Percentiles rank a stretch among this genome's conserved stretches.
phyloP scores from a whole-genome alignment of 2,113 vertebrate genomes.

The Cheilinus undulatus region DNA sequence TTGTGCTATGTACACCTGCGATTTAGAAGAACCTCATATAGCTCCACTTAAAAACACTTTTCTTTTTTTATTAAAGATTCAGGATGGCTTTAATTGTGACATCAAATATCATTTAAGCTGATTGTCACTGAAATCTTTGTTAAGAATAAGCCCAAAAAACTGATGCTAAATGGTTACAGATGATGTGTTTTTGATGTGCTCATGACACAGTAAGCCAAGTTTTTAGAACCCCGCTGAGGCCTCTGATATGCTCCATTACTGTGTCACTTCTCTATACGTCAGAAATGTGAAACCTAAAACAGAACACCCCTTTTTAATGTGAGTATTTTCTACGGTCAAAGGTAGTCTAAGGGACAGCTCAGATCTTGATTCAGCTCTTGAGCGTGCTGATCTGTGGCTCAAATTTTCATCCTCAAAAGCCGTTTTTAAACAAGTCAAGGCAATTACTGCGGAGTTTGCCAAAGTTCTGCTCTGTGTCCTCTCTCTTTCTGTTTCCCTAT shows the following conservation, averaged over 20 bases:
- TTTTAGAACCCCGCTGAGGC: slow-evolving; percentile 23
- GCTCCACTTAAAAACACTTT: too few relatives aligned
- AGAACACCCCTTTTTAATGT: slow-evolving; percentile 30
- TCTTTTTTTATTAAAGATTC: neutral
- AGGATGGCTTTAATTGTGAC: neutral
- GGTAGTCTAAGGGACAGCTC: slow-evolving; percentile 53
- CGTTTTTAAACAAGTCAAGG: slow-evolving; percentile 53
- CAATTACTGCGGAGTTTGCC: slow-evolving; percentile 58
- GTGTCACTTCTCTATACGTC: slow-evolving; percentile 41
- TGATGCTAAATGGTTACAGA: neutral
- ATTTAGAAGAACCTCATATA: too few relatives aligned
- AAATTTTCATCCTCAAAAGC: slow-evolving; percentile 58
- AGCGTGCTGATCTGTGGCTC: slow-evolving; percentile 60
- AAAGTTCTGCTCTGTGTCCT: slow-evolving; percentile 48
- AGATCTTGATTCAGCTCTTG: slow-evolving; percentile 39
- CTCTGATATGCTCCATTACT: slow-evolving; percentile 40
- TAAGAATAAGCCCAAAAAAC: slow-evolving; percentile 1
- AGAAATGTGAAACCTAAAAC: slow-evolving; percentile 49
- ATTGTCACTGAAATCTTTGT: neutral
- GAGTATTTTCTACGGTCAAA: slow-evolving; percentile 35
- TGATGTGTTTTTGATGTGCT: slow-evolving; percentile 3
- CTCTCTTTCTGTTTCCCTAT: slow-evolving; percentile 1
- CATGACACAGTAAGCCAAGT: slow-evolving; percentile 18
- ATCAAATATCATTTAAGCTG: neutral
- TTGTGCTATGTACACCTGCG: too few relatives aligned